Evolutionary conservation across 2,888 invertebrate species (phyloP).

Genomic region (Andrena dorsata): DNA sequence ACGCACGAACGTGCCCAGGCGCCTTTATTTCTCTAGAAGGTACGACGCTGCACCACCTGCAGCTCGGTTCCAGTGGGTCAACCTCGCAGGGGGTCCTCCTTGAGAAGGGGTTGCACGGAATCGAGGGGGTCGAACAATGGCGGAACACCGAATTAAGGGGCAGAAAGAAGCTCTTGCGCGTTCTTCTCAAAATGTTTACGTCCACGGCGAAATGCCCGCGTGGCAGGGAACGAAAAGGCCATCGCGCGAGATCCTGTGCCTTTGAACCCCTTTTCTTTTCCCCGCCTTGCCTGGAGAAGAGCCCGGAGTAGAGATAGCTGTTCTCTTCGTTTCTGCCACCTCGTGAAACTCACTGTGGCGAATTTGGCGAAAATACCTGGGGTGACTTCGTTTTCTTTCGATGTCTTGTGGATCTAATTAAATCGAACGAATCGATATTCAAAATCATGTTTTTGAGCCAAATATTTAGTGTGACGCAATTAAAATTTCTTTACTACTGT

Average conservation of each 20-base stretch:
- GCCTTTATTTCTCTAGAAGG: constrained; percentile 40
- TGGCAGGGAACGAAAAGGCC: constrained; percentile 20
- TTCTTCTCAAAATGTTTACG: constrained; percentile 1
- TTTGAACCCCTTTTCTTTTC: not conserved
- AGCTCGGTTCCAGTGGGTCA: constrained; percentile 69
- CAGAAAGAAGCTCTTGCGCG: not conserved
- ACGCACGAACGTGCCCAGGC: constrained; percentile 2
- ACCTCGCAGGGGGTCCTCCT: constrained; percentile 71
- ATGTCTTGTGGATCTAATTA: no score
- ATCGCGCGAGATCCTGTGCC: constrained; percentile 9
- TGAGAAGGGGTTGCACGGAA: constrained; percentile 63
- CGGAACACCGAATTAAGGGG: constrained; percentile 25
- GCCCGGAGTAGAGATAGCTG: not conserved
- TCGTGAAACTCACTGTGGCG: no score
- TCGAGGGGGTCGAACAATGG: constrained; percentile 37
- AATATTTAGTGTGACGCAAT: no score
- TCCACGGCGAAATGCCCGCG: constrained; percentile 12
- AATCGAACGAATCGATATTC: no score
- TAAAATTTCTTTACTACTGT: no score
- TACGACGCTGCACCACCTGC: constrained; percentile 72
- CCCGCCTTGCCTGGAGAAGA: not conserved
- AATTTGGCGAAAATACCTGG: not conserved
- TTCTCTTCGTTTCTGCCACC: not conserved
- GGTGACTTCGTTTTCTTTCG: no score
- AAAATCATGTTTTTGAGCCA: no score